Conservation (phyloP, 2,113 vertebrate genomes). For the Chitala chitala region DNA sequence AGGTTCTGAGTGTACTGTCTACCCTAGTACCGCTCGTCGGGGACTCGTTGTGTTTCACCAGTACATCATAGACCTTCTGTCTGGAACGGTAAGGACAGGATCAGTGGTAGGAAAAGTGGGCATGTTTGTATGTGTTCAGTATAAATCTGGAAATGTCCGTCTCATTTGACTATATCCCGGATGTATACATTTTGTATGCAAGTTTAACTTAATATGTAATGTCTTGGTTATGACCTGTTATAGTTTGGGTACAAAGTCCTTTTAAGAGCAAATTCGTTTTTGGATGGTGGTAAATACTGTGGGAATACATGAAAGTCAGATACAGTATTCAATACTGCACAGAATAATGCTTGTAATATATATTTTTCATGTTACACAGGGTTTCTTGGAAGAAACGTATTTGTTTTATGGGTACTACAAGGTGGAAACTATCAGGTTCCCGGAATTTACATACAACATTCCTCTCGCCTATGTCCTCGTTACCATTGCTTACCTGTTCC, state of each 20-base stretch:
- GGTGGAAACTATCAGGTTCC: slow-evolving; percentile 56
- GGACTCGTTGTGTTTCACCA: slow-evolving; percentile 78
- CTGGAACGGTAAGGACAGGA: slow-evolving; percentile 73
- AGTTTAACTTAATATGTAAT: too few relatives aligned
- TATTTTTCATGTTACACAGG: slow-evolving; percentile 60
- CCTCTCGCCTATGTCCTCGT: slow-evolving; percentile 82
- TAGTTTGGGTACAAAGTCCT: too few relatives aligned
- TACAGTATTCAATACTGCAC: too few relatives aligned
- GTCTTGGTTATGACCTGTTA: too few relatives aligned
- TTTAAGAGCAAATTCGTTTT: too few relatives aligned
- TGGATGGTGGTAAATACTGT: too few relatives aligned
- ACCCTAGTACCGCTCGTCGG: slow-evolving; percentile 52
- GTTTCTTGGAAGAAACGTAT: slow-evolving; percentile 83
- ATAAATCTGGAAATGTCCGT: not conserved
- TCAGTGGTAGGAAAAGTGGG: too few relatives aligned
- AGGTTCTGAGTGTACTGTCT: slow-evolving; percentile 67
- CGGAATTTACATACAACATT: slow-evolving; percentile 67
- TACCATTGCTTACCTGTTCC: slow-evolving; percentile 73
- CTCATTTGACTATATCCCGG: not conserved
- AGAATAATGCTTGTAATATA: too few relatives aligned
- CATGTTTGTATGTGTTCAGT: not conserved
- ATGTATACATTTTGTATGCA: not conserved
- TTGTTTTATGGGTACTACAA: slow-evolving; percentile 94
- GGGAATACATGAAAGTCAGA: too few relatives aligned
- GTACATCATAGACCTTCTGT: slow-evolving; percentile 80